These are phyloP conservation scores for Trichomalopsis sarcophagae DNA, from an alignment of 1,140 invertebrate genomes.

Conservation along the genomic window DNA sequence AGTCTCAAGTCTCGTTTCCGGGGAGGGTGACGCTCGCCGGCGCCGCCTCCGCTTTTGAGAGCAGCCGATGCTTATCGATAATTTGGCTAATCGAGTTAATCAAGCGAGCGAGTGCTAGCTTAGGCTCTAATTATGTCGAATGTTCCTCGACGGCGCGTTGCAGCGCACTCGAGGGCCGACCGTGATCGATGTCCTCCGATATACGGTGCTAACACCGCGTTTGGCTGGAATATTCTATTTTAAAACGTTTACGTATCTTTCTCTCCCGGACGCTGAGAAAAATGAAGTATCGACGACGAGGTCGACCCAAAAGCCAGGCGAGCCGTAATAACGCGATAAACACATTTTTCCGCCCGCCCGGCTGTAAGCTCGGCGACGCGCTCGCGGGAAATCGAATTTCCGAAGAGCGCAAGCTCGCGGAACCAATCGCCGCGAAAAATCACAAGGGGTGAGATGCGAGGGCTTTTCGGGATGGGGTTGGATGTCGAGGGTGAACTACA, in stretches of 20 bases:
- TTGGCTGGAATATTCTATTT: no score
- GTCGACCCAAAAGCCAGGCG: slow-evolving; percentile 22
- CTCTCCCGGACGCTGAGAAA: background rate
- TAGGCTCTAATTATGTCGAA: slow-evolving; percentile 28
- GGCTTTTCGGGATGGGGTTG: no score
- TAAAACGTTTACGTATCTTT: no score
- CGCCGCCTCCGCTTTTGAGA: no score
- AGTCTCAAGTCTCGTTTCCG: background rate
- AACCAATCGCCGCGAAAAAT: background rate
- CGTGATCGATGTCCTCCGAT: background rate
- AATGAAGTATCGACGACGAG: background rate
- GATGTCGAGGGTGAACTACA: no score
- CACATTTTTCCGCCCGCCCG: slow-evolving; percentile 1
- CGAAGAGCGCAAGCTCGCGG: background rate
- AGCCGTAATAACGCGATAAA: slow-evolving; percentile 37
- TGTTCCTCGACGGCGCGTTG: background rate
- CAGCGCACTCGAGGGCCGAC: background rate
- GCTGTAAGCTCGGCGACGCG: background rate
- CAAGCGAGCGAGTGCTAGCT: background rate
- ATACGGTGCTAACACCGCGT: no score
- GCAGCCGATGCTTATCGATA: slow-evolving; percentile 30
- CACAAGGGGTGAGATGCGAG: background rate
- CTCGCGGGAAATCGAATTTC: slow-evolving; percentile 54
- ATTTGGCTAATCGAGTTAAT: slow-evolving; percentile 37
- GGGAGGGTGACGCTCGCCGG: background rate